Conservation (phyloP, 2,797 vertebrate genomes). For the Paramormyrops hopkinsi region DNA sequence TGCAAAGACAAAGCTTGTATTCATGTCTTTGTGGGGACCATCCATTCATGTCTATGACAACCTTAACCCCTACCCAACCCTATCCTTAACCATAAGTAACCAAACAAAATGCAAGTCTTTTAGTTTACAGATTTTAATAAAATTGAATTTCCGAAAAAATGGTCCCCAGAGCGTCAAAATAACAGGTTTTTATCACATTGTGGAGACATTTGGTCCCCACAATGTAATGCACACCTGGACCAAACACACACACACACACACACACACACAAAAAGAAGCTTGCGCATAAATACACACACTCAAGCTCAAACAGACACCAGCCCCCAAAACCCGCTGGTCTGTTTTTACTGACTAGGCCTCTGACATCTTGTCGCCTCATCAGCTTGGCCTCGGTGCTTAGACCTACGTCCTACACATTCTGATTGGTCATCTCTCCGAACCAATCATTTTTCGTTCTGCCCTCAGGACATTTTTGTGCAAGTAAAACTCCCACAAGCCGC, state of each 20-base stretch:
- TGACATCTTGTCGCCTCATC: background rate
- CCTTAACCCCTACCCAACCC: background rate
- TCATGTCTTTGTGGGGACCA: background rate
- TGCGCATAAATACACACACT: background rate
- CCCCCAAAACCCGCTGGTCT: background rate
- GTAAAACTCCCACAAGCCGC: background rate
- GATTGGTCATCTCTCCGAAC: too few relatives aligned
- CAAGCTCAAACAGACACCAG: background rate
- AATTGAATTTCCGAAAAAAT: background rate
- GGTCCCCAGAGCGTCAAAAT: background rate
- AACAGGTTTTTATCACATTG: background rate
- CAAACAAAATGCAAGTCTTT: background rate
- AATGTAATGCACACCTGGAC: background rate
- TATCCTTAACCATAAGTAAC: background rate
- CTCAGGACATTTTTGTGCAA: too few relatives aligned
- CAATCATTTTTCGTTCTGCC: too few relatives aligned
- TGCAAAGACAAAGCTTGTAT: background rate
- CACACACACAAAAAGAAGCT: background rate
- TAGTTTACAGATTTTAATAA: background rate
- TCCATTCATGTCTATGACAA: background rate
- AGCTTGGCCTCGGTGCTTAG: background rate
- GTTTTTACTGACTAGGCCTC: conserved; percentile 9
- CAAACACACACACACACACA: background rate
- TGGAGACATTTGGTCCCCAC: background rate
- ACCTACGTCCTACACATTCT: too few relatives aligned